Percentiles rank a stretch among this genome's conserved stretches.
phyloP scores from a whole-genome alignment of 2,888 invertebrate species.

The Habrosyne pyritoides region DNA sequence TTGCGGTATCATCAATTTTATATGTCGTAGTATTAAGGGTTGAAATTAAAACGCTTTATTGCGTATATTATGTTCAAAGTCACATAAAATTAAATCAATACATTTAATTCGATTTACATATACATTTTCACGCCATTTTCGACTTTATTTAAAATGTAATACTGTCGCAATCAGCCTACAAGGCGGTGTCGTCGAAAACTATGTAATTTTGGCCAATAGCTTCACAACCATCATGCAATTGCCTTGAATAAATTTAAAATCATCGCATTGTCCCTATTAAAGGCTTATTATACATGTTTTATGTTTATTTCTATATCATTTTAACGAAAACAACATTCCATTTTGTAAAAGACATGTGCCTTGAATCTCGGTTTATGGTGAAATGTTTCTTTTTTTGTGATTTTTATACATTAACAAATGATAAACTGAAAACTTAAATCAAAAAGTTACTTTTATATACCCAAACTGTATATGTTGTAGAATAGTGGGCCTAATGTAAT shows the following conservation, averaged over 20 bases:
- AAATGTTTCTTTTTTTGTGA: no score
- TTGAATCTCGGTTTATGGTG: constrained; percentile 39
- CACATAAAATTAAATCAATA: background rate
- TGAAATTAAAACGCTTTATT: background rate
- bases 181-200: no score
- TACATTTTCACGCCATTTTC: background rate
- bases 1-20: constrained; percentile 23
- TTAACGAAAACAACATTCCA: constrained; percentile 15
- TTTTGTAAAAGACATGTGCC: constrained; percentile 30
- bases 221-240: background rate
- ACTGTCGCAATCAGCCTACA: no score
- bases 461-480: constrained; percentile 18
- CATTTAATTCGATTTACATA: background rate
- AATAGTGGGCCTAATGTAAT: constrained; percentile 45
- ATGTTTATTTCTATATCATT: constrained; percentile 3
- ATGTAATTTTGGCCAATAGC: background rate
- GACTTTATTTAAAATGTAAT: no score
- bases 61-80: background rate
- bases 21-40: constrained; percentile 20
- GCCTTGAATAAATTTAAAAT: background rate
- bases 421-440: background rate
- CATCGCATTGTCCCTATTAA: background rate
- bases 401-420: background rate
- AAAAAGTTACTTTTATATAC: constrained; percentile 12
- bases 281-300: background rate